Percentiles rank a stretch among this genome's conserved stretches.
Conservation (phyloP, 1,140 invertebrate genomes). For the Solenopsis fugax region DNA sequence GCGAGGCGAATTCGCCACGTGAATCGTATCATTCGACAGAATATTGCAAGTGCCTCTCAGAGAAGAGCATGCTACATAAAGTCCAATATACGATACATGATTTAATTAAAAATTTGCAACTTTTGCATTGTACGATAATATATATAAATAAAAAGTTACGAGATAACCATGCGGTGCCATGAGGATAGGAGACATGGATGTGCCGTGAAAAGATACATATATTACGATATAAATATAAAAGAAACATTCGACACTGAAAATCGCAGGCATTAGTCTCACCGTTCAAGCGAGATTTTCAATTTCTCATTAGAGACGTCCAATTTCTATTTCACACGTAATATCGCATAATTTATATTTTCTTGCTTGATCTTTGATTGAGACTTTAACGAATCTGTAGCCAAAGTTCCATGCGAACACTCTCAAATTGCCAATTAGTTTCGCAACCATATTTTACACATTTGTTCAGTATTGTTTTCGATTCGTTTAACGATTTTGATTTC, state of each 20-base stretch:
- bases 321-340: conserved; percentile 47
- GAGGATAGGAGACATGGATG: conserved; percentile 85
- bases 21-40: conserved; percentile 39
- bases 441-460: conserved; percentile 6
- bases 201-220: conserved; percentile 81
- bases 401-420: neutral
- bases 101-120: conserved; percentile 31
- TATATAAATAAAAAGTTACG: conserved; percentile 42
- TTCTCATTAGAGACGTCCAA: conserved; percentile 56
- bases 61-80: conserved; percentile 62
- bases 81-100: conserved; percentile 38
- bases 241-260: conserved; percentile 77
- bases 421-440: conserved; percentile 32
- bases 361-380: conserved; percentile 18
- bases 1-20: conserved; percentile 4
- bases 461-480: conserved; percentile 11
- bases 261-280: conserved; percentile 74
- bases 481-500: conserved; percentile 17
- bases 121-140: conserved; percentile 36
- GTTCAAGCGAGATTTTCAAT: conserved; percentile 37
- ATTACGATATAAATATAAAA: conserved; percentile 70
- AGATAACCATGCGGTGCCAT: conserved; percentile 83
- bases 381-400: neutral
- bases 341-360: neutral
- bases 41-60: conserved; percentile 47